Percentiles rank a stretch among this genome's conserved stretches.
phyloP scores from a whole-genome alignment of 2,113 vertebrate species.

The Heterotilapia buettikoferi region DNA sequence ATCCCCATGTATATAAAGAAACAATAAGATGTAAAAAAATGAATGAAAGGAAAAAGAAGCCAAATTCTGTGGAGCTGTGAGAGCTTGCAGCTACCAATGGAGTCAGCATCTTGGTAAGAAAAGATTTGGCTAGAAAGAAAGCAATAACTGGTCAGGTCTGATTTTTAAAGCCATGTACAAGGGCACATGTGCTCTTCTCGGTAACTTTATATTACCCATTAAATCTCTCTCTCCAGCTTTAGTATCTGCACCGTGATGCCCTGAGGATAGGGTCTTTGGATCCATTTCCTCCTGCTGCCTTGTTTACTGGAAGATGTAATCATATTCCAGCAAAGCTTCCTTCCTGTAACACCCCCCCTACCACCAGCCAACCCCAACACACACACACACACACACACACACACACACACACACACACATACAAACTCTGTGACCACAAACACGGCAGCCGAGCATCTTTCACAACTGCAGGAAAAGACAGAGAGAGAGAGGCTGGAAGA shows the following conservation, averaged over 20 bases:
- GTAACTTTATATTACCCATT: background rate
- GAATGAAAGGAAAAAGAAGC: background rate
- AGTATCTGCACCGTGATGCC: background rate
- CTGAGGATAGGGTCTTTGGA: slow-evolving; percentile 28
- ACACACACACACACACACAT: no score
- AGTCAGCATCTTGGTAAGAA: background rate
- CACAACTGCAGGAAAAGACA: background rate
- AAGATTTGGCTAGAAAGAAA: background rate
- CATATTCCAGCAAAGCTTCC: slow-evolving; percentile 63
- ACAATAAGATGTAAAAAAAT: background rate
- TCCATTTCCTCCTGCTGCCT: slow-evolving; percentile 56
- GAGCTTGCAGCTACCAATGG: background rate
- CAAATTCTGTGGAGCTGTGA: background rate
- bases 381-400: background rate
- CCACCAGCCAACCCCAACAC: background rate
- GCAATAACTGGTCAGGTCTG: background rate
- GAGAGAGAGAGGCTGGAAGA: background rate
- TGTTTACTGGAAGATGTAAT: slow-evolving; percentile 68
- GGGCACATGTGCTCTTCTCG: background rate
- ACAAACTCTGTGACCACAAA: background rate
- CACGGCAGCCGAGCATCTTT: slow-evolving; percentile 2
- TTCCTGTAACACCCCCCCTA: slow-evolving; percentile 43
- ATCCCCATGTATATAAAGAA: background rate
- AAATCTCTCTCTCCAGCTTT: background rate
- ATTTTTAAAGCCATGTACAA: background rate